Evolutionary conservation across 2,113 vertebrate species (phyloP), one percentile per base, ranked within the genome.

Genomic region (Paralichthys olivaceus): DNA sequence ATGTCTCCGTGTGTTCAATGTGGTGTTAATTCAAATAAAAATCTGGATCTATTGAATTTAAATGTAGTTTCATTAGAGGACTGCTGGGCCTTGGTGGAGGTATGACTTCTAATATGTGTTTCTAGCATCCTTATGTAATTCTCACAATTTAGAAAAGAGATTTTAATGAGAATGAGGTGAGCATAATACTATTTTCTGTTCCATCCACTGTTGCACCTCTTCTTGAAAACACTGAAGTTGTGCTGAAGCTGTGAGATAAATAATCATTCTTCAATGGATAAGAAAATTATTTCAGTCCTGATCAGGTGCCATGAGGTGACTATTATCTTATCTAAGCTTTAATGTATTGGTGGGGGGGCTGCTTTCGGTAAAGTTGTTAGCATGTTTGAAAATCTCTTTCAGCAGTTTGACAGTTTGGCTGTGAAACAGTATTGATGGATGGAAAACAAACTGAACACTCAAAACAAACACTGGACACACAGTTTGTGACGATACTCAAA

Each of bases 361-460:
- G 11, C 12, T 56, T 29, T 62, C 34, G 37, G 22, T 49, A 26
- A 9, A 7, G 54, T 26, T 51, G 22, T 57, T 20, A 43, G 63
- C 54, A 59, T 19, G 11, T 3, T 11, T 40, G 12, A 40, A 40
- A 40, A 40, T 40, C 11, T 12, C 37, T 12, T 40, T 40, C 37
- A 40, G 37, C 11, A 40, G 37, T 40, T 40, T 13, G 37, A 13
- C 9, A 12, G 37, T 40, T 40, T 40, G 37, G 37, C 5, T 23
- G 22, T 56, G 43, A 62, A 17, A 4, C 11, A 25, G 49, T 56
- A 9, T 7, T 63, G 6, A 58, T 34, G 47, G 37, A 56, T 49
- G n/a, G 32, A 26, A 55, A 14, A 56, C 49, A 72, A 54, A 61
- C 51, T 8, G 32, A 28, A 23, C 59, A 75, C 12, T 51, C 63